These are phyloP conservation scores for Gisinianus flammeolus DNA, from an alignment of 2,888 invertebrate genomes.

Conservation along the genomic window DNA sequence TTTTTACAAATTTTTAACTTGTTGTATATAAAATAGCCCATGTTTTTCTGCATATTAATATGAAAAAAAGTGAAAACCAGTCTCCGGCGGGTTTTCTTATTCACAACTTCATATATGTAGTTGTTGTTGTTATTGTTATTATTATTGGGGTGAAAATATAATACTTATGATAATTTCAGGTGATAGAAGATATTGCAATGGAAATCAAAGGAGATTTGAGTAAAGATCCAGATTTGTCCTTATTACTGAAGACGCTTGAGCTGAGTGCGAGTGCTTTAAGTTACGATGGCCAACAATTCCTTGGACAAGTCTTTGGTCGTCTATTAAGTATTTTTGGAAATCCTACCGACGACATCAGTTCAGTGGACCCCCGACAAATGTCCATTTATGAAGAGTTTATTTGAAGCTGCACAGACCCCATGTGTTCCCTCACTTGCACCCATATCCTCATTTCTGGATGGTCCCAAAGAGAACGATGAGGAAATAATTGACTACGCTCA, in stretches of 20 bases:
- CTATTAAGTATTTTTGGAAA: constrained; percentile 61
- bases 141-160: too few relatives aligned
- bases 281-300: constrained; percentile 83
- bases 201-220: constrained; percentile 58
- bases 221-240: constrained; percentile 64
- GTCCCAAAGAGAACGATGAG: constrained; percentile 38
- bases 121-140: too few relatives aligned
- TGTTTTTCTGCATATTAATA: too few relatives aligned
- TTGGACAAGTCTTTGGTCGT: constrained; percentile 70
- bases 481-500: constrained; percentile 35
- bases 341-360: constrained; percentile 52
- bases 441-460: constrained; percentile 48
- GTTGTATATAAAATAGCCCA: too few relatives aligned
- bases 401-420: constrained; percentile 54
- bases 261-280: constrained; percentile 73
- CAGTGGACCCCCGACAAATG: constrained; percentile 50
- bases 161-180: too few relatives aligned
- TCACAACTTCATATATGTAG: too few relatives aligned
- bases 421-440: constrained; percentile 55
- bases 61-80: too few relatives aligned
- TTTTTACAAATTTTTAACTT: too few relatives aligned
- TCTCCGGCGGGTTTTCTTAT: too few relatives aligned
- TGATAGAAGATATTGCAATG: constrained; percentile 77
- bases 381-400: constrained; percentile 56
- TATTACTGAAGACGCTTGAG: constrained; percentile 72